These are phyloP conservation scores for Nannoperca obscura DNA, from an alignment of 2,797 vertebrate genomes.

Conservation along the genomic window DNA sequence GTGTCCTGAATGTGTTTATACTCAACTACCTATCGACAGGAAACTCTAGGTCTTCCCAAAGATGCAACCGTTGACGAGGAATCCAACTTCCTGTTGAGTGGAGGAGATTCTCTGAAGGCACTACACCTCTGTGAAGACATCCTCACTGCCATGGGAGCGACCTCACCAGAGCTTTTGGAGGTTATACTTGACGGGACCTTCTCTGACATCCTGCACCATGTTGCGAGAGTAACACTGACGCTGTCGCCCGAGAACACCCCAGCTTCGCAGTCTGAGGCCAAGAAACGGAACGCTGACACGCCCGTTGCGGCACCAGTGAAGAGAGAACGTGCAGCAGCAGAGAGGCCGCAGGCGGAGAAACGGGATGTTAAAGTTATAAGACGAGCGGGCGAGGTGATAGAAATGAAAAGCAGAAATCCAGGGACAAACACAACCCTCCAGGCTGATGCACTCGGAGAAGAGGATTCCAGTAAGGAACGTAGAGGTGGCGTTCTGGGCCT, in stretches of 20 bases:
- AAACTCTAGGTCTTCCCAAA: constrained; percentile 82
- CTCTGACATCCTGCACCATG: constrained; percentile 85
- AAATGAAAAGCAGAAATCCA: constrained; percentile 16
- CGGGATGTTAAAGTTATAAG: constrained; percentile 65
- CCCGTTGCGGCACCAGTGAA: constrained; percentile 41
- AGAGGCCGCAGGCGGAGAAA: constrained; percentile 3
- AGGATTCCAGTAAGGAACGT: not conserved
- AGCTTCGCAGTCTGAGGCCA: constrained; percentile 1
- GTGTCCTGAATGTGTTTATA: not conserved
- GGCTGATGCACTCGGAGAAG: not conserved
- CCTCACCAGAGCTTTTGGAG: constrained; percentile 89
- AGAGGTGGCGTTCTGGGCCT: constrained; percentile 63
- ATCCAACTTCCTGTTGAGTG: constrained; percentile 89
- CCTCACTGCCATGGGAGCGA: constrained; percentile 78
- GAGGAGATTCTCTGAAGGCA: constrained; percentile 94
- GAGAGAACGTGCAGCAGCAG: constrained; percentile 41
- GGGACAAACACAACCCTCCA: not conserved
- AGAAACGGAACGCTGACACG: constrained; percentile 36
- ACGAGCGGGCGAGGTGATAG: constrained; percentile 70
- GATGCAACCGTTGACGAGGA: constrained; percentile 80
- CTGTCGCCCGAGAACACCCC: constrained; percentile 45
- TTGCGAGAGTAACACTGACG: constrained; percentile 63
- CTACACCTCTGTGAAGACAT: constrained; percentile 87
- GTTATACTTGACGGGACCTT: constrained; percentile 88
- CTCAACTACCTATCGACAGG: constrained; percentile 75